These are phyloP conservation scores for Aphelinus atriplicis DNA, from an alignment of 1,140 invertebrate species.

Conservation along the genomic window DNA sequence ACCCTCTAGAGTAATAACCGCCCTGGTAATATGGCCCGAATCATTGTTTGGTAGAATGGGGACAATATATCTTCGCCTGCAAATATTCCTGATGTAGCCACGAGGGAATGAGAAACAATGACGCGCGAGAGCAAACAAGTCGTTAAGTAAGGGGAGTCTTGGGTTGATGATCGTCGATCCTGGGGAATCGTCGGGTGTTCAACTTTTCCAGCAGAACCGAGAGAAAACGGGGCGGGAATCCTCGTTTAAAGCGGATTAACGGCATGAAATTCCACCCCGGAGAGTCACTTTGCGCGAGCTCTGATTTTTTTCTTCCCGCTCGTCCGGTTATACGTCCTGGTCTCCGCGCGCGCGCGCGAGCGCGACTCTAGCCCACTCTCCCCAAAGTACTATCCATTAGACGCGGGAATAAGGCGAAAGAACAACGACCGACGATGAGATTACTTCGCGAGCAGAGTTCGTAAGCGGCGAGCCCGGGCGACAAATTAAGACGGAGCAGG, in stretches of 20 bases:
- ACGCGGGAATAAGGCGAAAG: constrained; percentile 18
- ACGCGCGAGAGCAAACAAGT: no score
- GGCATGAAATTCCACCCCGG: constrained; percentile 15
- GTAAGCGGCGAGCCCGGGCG: not conserved
- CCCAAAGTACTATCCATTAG: constrained; percentile 22
- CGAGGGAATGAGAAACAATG: no score
- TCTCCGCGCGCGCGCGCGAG: no score
- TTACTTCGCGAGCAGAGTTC: constrained; percentile 8
- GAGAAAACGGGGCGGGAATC: not conserved
- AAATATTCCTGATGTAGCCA: no score
- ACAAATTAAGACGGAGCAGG: not conserved
- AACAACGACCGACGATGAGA: constrained; percentile 21
- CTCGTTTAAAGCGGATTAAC: constrained; percentile 19
- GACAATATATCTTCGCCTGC: no score
- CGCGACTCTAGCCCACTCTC: not conserved
- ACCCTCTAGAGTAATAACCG: no score
- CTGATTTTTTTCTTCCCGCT: not conserved
- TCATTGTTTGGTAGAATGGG: no score
- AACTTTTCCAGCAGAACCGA: not conserved
- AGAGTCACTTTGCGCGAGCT: constrained; percentile 19
- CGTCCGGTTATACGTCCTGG: no score
- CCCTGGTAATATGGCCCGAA: no score
- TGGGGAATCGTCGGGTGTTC: not conserved
- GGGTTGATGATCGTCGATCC: constrained; percentile 8
- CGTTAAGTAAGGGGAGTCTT: no score